These are phyloP conservation scores for Edolisoma coerulescens DNA, from an alignment of 2,113 vertebrate genomes.

Conservation along the genomic window DNA sequence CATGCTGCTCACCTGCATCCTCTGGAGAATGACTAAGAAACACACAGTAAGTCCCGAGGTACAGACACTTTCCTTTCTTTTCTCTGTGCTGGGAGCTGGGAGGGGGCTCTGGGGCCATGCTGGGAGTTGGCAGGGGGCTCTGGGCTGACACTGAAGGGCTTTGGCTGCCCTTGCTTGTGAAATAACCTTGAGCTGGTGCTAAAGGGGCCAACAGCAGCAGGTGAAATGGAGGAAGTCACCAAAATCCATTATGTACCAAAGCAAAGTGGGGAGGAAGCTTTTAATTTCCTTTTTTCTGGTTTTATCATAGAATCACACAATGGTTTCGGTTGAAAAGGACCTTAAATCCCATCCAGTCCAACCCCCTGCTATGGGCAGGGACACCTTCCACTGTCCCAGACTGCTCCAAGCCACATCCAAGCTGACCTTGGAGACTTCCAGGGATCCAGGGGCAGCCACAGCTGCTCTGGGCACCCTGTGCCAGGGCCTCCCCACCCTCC, in stretches of 20 bases:
- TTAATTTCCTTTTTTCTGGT: neutral
- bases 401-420: neutral
- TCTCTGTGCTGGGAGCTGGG: neutral
- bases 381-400: neutral
- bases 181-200: accelerated
- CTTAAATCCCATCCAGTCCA: accelerated
- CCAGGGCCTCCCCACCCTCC: neutral
- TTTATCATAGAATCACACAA: neutral
- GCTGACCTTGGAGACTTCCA: neutral
- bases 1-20: conserved; percentile 87
- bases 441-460: neutral
- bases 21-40: conserved; percentile 86
- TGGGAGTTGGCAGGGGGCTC: neutral
- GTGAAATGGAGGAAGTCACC: neutral
- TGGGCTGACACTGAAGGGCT: neutral
- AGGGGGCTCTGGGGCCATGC: neutral
- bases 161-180: neutral
- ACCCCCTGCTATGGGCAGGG: neutral
- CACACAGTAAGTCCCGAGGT: conserved; percentile 84
- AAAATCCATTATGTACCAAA: neutral
- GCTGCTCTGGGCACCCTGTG: neutral
- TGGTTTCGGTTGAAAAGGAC: neutral
- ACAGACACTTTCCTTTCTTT: conserved; percentile 20
- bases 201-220: no score
- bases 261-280: neutral